Base-by-base conservation (phyloP, 2,888 invertebrate genomes). In the Cephus pygmeus region DNA sequence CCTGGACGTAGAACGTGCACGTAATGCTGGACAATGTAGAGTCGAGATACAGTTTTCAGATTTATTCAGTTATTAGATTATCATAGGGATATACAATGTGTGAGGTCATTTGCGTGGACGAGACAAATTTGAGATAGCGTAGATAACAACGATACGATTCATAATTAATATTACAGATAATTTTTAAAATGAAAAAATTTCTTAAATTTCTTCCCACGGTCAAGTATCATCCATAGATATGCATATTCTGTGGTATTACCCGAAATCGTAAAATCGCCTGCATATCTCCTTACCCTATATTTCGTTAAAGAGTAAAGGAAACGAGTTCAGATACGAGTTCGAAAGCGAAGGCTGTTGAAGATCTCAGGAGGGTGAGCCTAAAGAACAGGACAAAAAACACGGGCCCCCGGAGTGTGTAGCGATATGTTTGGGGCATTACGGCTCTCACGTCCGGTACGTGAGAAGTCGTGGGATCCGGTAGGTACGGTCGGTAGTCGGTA, bases 381-480 rank as follows among this genome's bases (percentile, higher is more conserved):
- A 40, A n/a, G 30, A 34, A 12, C 23, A 30, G 71, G 31, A 31
- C 71, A 71, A 71, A 71, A 71, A 71, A 71, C 12, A 71, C 12
- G 31, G 34, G 31, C 12, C 33, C 12, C 33, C 80, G 33, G 34
- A 73, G 71, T 77, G 82, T 77, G 79, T 78, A 74, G 75, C 80
- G 79, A 81, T 81, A 85, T 80, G 82, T 84, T 85, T 83, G 80
- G 82, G 80, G 83, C 81, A 86, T 86, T 85, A 85, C 84, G 79
- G 81, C 79, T 76, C 76, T 76, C 79, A 83, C 85, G 87, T 87
- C 86, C 87, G 87, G 86, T 87, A 87, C 85, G 85, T 84, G 87
- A 87, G 86, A 84, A 87, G 85, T 86, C 86, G 85, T 87, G 86
- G 87, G 87, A 87, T 87, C 85, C 81, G 40, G 56, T 75, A 77